Conservation (phyloP, 2,113 vertebrate genomes). For the Neomonachus schauinslandi region DNA sequence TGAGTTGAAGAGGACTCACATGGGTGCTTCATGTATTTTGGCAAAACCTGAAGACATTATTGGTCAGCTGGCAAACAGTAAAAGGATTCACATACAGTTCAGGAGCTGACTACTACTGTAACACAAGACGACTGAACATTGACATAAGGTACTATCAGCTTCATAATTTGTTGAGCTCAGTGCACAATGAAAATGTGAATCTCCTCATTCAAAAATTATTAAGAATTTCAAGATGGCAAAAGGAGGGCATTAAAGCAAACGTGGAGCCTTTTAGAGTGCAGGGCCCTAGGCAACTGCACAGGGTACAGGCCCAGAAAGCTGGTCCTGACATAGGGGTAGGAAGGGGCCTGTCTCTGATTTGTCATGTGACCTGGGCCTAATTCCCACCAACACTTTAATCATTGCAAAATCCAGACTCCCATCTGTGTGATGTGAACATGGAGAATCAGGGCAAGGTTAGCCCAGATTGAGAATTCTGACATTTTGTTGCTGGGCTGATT, state of each 20-base stretch:
- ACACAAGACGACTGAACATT: background rate
- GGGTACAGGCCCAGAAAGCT: background rate
- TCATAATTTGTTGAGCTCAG: background rate
- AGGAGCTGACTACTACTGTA: background rate
- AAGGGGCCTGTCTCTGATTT: background rate
- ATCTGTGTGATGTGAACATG: background rate
- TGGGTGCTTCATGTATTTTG: background rate
- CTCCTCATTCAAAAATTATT: background rate
- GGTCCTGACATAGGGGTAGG: background rate
- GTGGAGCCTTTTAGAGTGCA: too few species aligned
- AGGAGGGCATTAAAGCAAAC: background rate
- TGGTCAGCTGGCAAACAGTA: background rate
- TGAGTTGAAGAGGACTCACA: background rate
- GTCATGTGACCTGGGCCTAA: background rate
- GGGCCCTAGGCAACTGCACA: background rate
- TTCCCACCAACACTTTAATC: background rate
- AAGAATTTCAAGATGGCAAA: background rate
- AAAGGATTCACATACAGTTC: fast-evolving
- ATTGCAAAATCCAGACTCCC: background rate
- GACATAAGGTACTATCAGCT: background rate
- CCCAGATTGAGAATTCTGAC: background rate
- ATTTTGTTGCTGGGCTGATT: background rate
- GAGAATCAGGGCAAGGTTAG: background rate
- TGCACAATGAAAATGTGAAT: background rate
- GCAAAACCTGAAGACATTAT: background rate